A percentile compares a stretch with the other conserved stretches of the same genome.
Evolutionary conservation across 2,888 invertebrate genomes (phyloP).

Genomic region (Noctua comes): DNA sequence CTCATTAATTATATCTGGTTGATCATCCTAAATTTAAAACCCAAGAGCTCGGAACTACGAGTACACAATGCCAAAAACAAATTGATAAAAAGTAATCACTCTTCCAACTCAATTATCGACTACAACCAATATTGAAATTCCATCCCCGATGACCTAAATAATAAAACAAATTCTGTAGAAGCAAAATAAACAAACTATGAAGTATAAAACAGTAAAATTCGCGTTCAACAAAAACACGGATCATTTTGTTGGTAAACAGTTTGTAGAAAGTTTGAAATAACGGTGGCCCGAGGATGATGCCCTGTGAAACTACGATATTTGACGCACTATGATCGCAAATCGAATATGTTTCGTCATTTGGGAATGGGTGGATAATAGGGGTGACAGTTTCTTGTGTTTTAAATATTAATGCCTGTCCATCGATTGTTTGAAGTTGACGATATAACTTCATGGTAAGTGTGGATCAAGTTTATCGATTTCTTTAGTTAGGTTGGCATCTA

Average conservation of each 20-base stretch:
- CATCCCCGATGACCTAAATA: constrained; percentile 24
- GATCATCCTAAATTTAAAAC: constrained; percentile 3
- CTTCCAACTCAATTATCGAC: constrained; percentile 34
- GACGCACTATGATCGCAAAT: constrained; percentile 29
- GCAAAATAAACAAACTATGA: constrained; percentile 52
- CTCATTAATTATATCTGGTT: not conserved
- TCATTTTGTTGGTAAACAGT: constrained; percentile 36
- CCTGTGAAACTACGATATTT: constrained; percentile 38
- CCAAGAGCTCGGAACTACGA: not conserved
- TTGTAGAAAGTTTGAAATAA: constrained; percentile 46
- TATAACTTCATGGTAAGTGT: not conserved
- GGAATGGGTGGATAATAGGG: not conserved
- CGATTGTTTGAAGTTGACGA: not conserved
- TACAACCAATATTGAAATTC: constrained; percentile 35
- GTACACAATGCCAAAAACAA: constrained; percentile 4
- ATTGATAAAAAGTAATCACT: constrained; percentile 21
- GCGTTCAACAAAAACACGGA: constrained; percentile 39
- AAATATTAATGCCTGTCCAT: not conserved
- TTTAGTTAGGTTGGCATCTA: not conserved
- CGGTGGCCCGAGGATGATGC: constrained; percentile 15
- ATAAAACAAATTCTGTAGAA: constrained; percentile 41
- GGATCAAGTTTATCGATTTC: constrained; percentile 2
- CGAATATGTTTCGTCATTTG: not conserved
- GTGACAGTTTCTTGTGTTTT: not conserved
- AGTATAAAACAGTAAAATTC: constrained; percentile 43